Evolutionary conservation across 2,888 invertebrate species (phyloP), one percentile per base, ranked within the genome.

Genomic region (Barypeithes pellucidus): DNA sequence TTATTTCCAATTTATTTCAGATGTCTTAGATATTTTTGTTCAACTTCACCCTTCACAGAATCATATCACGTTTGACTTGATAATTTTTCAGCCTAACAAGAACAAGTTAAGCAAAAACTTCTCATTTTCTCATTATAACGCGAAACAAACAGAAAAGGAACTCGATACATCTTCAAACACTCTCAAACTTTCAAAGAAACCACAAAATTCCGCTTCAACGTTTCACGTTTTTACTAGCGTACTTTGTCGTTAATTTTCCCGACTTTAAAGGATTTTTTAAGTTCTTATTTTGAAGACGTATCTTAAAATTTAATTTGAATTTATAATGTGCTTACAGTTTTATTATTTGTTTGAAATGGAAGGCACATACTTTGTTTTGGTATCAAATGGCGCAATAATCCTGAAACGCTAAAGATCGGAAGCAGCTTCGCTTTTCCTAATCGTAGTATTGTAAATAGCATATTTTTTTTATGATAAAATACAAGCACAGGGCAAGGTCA

Each of bases 161-260:
- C 79, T 73, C 79, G 79, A 80, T 80, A 79, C 79, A 77, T 78
- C 78, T 80, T 82, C 80, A 81, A 79, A 81, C 79, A 75, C 75
- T 77, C 76, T 76, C 76, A 77, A 80, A 81, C 80, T 84, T 84
- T 85, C 85, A 86, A 86, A 85, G 85, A 81, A 83, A 85, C 85
- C 86, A 81, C 85, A 83, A 82, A 81, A 82, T 83, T 81, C 81
- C 77, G 77, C 62, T 68, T 61, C 16, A 47, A 54, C 72, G 54
- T 73, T 73, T 67, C 50, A 39, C 66, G 59, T 72, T 72, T 72
- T 72, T 72, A 67, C 57, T 67, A 60, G 43, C 54, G 43, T 29
- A 41, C 24, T 54, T 11, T 54, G 54, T 54, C 54, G 54, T 54
- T 41, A 62, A 69, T 67, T 67, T 67, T 29, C 45, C 43, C 16